Conservation (phyloP, 2,113 vertebrate species). For the Corynorhinus townsendii region DNA sequence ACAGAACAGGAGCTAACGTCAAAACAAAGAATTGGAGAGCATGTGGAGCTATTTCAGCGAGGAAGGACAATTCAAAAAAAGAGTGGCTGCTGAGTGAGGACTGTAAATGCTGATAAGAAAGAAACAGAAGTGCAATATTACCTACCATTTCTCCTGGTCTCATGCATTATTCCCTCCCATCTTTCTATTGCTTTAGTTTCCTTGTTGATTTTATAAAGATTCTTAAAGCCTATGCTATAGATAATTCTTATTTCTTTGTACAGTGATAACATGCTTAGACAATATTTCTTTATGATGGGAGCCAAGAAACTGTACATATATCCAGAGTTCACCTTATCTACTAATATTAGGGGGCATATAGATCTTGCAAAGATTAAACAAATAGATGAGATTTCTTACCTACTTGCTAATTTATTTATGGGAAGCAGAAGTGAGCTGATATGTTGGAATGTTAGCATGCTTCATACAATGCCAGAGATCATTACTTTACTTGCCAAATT, state of each 20-base stretch:
- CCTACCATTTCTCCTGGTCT: not conserved
- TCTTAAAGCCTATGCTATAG: not conserved
- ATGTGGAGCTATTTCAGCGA: not conserved
- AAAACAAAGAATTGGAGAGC: not conserved
- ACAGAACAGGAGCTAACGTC: not conserved
- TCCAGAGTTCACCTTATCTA: not conserved
- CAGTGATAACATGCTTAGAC: not conserved
- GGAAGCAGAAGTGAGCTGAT: not conserved
- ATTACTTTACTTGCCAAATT: slow-evolving; percentile 43
- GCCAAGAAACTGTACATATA: not conserved
- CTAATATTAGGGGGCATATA: not conserved
- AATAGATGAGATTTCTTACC: not conserved
- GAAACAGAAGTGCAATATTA: not conserved
- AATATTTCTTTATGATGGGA: not conserved
- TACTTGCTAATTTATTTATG: slow-evolving; percentile 41
- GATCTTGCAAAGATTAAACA: not conserved
- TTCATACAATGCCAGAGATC: not conserved
- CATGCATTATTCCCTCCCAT: not conserved
- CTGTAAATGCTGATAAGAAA: not conserved
- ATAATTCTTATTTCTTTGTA: not conserved
- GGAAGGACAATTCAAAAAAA: not conserved
- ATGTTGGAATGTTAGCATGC: not conserved
- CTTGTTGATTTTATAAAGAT: not conserved
- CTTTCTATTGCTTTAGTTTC: not conserved
- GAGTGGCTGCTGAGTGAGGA: not conserved